Evolutionary conservation across 1,140 invertebrate genomes (phyloP).

Genomic region (Atta cephalotes): DNA sequence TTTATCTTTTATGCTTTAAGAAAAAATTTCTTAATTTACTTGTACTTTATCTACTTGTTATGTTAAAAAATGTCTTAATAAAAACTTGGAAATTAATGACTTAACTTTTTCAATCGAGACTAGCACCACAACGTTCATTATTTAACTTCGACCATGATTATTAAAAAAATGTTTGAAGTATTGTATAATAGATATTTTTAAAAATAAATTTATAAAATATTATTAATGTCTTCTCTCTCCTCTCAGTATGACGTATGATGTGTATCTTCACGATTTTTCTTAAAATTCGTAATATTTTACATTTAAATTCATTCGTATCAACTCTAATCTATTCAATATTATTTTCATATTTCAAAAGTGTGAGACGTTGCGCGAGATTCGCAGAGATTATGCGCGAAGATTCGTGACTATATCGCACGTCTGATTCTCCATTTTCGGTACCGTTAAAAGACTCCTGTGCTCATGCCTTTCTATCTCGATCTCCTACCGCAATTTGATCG

Average conservation of each 20-base stretch:
- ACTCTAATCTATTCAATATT: background rate
- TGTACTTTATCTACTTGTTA: background rate
- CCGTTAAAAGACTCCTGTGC: conserved; percentile 23
- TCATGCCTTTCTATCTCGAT: conserved; percentile 20
- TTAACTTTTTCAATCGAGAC: background rate
- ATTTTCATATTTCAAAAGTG: conserved; percentile 22
- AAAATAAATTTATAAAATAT: background rate
- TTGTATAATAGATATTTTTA: background rate
- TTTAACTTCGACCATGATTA: background rate
- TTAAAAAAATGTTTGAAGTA: background rate
- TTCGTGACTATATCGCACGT: background rate
- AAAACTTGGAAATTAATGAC: background rate
- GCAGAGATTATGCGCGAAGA: background rate
- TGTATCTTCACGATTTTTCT: background rate
- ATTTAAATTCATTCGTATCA: background rate
- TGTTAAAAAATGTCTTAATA: background rate
- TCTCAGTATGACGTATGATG: too few species aligned
- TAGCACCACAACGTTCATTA: background rate
- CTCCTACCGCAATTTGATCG: conserved; percentile 35
- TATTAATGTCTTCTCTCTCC: background rate
- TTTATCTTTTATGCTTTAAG: background rate
- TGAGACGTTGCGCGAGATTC: conserved; percentile 3
- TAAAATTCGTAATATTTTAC: background rate
- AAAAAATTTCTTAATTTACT: background rate
- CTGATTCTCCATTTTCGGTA: conserved; percentile 38